Conservation (phyloP, 2,797 vertebrate species). For the Hybognathus amarus region DNA sequence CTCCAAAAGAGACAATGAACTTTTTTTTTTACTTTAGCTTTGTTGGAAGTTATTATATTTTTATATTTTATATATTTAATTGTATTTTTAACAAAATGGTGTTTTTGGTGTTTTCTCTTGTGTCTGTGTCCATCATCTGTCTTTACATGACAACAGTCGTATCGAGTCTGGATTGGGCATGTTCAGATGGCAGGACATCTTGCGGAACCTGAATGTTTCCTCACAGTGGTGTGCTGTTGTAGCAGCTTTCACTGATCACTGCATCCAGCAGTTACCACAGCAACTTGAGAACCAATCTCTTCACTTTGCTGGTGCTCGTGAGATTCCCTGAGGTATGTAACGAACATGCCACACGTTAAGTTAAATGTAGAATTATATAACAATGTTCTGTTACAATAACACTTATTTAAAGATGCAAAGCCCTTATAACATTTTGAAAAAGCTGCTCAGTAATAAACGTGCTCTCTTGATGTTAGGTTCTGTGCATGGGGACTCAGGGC, state of each 20-base stretch:
- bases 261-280: slow-evolving; percentile 89
- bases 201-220: slow-evolving; percentile 86
- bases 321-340: slow-evolving; percentile 93
- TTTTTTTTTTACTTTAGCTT: background rate
- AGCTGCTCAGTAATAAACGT: background rate
- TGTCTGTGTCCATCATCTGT: background rate
- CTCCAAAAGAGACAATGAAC: background rate
- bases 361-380: background rate
- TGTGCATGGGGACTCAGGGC: slow-evolving; percentile 95
- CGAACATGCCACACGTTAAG: background rate
- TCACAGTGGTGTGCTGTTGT: slow-evolving; percentile 87
- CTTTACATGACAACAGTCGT: slow-evolving; percentile 76
- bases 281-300: slow-evolving; percentile 93
- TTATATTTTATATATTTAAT: too few relatives aligned
- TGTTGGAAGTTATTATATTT: background rate
- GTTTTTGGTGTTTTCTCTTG: background rate
- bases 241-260: slow-evolving; percentile 90
- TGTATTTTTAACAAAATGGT: background rate
- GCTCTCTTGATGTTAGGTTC: slow-evolving; percentile 77
- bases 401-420: background rate
- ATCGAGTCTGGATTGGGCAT: slow-evolving; percentile 96
- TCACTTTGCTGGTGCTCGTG: slow-evolving; percentile 93
- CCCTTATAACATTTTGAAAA: background rate
- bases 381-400: background rate
- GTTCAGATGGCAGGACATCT: slow-evolving; percentile 94